A percentile compares a stretch with the other conserved stretches of the same genome.
Conservation (phyloP, 2,888 invertebrate genomes). For the Myopa tessellatipennis region DNA sequence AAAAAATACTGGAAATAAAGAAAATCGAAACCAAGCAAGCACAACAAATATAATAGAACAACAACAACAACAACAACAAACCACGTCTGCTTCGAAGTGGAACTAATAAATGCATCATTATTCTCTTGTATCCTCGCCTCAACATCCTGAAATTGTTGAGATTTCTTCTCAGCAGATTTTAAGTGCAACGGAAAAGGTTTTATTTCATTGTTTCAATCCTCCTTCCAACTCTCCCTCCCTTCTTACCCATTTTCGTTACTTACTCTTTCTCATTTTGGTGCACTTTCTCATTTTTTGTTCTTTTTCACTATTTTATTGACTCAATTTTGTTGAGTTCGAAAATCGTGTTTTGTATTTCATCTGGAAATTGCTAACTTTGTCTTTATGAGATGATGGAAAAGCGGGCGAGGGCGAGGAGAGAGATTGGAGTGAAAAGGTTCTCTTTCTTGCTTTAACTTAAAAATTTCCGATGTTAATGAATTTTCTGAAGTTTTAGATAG, state of each 20-base stretch:
- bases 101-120: conserved; percentile 32
- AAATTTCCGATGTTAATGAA: no score
- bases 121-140: not conserved
- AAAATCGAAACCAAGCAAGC: not conserved
- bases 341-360: conserved; percentile 45
- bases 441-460: no score
- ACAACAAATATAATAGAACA: not conserved
- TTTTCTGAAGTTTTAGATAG: no score
- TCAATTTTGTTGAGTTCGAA: conserved; percentile 25
- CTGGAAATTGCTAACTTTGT: conserved; percentile 48
- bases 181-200: no score
- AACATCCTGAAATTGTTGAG: no score
- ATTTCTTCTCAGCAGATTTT: no score
- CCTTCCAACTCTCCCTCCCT: no score
- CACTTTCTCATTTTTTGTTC: conserved; percentile 22
- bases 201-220: no score
- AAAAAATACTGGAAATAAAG: not conserved
- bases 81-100: conserved; percentile 9
- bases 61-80: no score
- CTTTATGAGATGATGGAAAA: not conserved
- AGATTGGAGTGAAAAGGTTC: no score
- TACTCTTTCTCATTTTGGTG: not conserved
- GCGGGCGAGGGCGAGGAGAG: no score
- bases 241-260: no score
- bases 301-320: conserved; percentile 33